Percentiles rank a stretch among this genome's conserved stretches.
phyloP scores from a whole-genome alignment of 2,797 vertebrate genomes.

The Cichlasoma orientale region DNA sequence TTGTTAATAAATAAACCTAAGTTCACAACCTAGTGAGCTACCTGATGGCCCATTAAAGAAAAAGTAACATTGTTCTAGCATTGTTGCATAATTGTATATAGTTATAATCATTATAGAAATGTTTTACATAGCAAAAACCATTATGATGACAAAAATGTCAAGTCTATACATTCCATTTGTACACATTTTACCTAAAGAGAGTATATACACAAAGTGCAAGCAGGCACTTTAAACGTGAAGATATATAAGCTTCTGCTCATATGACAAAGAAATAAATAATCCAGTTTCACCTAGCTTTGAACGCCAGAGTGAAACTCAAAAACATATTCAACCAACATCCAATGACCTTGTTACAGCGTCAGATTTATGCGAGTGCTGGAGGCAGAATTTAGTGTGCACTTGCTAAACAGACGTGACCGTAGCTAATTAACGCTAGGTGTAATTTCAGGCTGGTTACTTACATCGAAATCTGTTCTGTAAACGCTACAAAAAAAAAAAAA shows the following conservation, averaged over 20 bases:
- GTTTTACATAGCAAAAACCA: conserved; percentile 66
- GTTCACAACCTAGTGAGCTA: conserved; percentile 41
- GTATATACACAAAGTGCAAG: conserved; percentile 90
- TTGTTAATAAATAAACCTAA: conserved; percentile 30
- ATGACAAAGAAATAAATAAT: conserved; percentile 65
- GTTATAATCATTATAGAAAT: conserved; percentile 56
- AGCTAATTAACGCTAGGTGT: conserved; percentile 26
- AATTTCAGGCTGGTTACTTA: conserved; percentile 39
- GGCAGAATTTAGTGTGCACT: conserved; percentile 41
- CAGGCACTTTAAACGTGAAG: conserved; percentile 90
- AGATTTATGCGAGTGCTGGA: conserved; percentile 40
- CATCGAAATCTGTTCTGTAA: conserved; percentile 26
- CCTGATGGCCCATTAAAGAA: conserved; percentile 30
- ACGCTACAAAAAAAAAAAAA: not conserved
- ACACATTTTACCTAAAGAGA: conserved; percentile 65
- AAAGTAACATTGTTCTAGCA: conserved; percentile 36
- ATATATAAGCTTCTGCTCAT: conserved; percentile 80
- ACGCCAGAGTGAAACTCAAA: conserved; percentile 54
- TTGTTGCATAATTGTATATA: conserved; percentile 32
- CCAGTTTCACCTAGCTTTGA: conserved; percentile 62
- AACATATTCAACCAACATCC: conserved; percentile 67
- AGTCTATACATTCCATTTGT: conserved; percentile 81
- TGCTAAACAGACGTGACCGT: conserved; percentile 41
- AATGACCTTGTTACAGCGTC: conserved; percentile 44
- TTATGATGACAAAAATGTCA: conserved; percentile 64